Evolutionary conservation across 2,888 invertebrate species (phyloP), one percentile per base, ranked within the genome.

Genomic region (Diabrotica balteata): DNA sequence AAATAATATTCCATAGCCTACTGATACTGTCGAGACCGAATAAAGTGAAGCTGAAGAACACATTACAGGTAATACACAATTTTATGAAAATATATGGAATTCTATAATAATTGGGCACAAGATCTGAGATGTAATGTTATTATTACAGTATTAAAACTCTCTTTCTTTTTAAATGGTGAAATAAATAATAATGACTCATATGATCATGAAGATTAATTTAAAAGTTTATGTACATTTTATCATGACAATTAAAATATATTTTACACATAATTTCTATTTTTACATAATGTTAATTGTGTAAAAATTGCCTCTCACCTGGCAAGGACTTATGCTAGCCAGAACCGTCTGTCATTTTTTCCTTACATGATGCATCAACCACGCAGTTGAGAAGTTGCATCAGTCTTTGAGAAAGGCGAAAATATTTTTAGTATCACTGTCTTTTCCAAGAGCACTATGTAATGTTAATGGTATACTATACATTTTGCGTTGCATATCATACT

Each of bases 41-140:
- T 63, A 55, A 44, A 63, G 10, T 65, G 59, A 59, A 65, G 45
- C 59, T 65, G 54, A 65, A 46, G 65, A 65, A 66, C 46, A 47
- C 46, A 66, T 60, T 66, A 46, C 45, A 59, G 49, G 60, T 59
- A 59, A 66, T 53, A 60, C 46, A 66, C 6, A 60, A 42, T 7
- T 60, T 32, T 0, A 8, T 54, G 11, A 60, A 32, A 66, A 46
- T 59, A 60, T 66, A 66, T 53, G 32, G 45, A 47, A 59, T 66
- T 52, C 47, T 66, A 59, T 66, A 43, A n/a, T 66, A 66, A 59
- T 59, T 66, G 59, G 59, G 65, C 59, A n/a, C 7, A 59, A 52
- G 58, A 59, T 63, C 43, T 46, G 52, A 63, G 52, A 43, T 7
- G 32, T 46, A 63, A 63, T 46, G 32, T 52, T 44, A 52, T 54